phyloP scores from a whole-genome alignment of 2,113 vertebrate genomes.

The Misgurnus anguillicaudatus region DNA sequence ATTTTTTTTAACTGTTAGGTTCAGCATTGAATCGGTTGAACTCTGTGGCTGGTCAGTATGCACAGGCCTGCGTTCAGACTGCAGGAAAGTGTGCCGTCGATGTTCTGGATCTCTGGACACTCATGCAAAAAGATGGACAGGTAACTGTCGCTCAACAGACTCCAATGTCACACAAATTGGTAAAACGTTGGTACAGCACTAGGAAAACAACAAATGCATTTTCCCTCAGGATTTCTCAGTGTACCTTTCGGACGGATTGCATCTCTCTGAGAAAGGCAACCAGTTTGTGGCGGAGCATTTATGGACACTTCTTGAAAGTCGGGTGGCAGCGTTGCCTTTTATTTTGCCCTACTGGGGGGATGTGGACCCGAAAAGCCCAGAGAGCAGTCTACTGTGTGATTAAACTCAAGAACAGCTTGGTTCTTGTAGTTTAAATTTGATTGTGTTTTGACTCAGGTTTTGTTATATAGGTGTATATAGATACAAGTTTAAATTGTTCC shows the following conservation, averaged over 20 bases:
- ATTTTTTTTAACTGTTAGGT: conserved; percentile 67
- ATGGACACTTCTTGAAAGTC: conserved; percentile 81
- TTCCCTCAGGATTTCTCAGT: conserved; percentile 78
- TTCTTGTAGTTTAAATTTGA: background rate
- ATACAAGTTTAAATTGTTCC: too few relatives aligned
- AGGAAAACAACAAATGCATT: background rate
- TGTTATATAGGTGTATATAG: too few relatives aligned
- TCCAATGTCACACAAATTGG: background rate
- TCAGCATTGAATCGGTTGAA: conserved; percentile 83
- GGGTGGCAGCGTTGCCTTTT: conserved; percentile 74
- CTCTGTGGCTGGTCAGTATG: conserved; percentile 79
- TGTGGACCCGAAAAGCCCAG: conserved; percentile 74
- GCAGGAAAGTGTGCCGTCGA: conserved; percentile 79
- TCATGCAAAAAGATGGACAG: conserved; percentile 86
- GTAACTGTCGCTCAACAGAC: conserved; percentile 64
- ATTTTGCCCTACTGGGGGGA: conserved; percentile 92
- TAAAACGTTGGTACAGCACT: background rate
- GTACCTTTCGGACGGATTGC: conserved; percentile 89
- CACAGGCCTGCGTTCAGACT: conserved; percentile 79
- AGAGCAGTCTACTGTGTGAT: conserved; percentile 78
- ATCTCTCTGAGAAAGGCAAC: conserved; percentile 85
- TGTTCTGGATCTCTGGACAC: conserved; percentile 87
- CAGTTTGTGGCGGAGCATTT: conserved; percentile 82
- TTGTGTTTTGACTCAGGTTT: background rate
- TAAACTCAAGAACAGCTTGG: background rate